A percentile compares a stretch with the other conserved stretches of the same genome.
Evolutionary conservation across 2,888 invertebrate species (phyloP).

Genomic region (Seira sanloemensis): DNA sequence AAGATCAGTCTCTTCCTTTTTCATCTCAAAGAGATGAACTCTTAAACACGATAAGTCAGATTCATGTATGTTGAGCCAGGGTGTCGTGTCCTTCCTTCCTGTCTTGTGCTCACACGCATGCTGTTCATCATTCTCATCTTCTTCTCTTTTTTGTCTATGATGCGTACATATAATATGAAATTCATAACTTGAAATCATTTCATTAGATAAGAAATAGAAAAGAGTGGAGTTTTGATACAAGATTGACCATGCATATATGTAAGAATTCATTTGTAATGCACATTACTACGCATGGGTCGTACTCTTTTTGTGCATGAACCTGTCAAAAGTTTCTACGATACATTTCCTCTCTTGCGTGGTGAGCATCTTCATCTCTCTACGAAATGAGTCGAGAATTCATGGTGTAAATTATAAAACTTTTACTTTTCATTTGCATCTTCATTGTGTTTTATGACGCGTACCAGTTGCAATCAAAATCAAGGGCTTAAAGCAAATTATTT

Average conservation of each 20-base stretch:
- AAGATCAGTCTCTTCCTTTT: neutral
- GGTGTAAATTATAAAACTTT: slow-evolving; percentile 43
- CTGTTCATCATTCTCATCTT: slow-evolving; percentile 23
- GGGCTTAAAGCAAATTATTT: slow-evolving; percentile 22
- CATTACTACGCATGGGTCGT: neutral
- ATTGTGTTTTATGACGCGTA: neutral
- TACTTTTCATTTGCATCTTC: slow-evolving; percentile 58
- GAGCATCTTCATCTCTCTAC: neutral
- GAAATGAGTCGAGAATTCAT: neutral
- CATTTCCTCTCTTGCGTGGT: neutral
- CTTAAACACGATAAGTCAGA: too few relatives aligned
- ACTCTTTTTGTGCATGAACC: neutral
- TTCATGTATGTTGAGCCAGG: neutral
- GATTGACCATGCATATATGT: neutral
- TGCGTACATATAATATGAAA: neutral
- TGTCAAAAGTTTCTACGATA: neutral
- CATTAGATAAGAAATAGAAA: neutral
- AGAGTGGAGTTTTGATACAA: neutral
- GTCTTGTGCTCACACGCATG: slow-evolving; percentile 34
- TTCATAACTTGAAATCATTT: neutral
- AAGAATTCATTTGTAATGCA: too few relatives aligned
- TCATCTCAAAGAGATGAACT: neutral
- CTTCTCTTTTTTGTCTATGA: slow-evolving; percentile 3
- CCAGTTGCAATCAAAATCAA: slow-evolving; percentile 6
- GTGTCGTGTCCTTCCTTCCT: slow-evolving; percentile 46